Percentiles rank a stretch among this genome's conserved stretches.
Conservation (phyloP, 2,113 vertebrate species). For the Eurystomus gularis region DNA sequence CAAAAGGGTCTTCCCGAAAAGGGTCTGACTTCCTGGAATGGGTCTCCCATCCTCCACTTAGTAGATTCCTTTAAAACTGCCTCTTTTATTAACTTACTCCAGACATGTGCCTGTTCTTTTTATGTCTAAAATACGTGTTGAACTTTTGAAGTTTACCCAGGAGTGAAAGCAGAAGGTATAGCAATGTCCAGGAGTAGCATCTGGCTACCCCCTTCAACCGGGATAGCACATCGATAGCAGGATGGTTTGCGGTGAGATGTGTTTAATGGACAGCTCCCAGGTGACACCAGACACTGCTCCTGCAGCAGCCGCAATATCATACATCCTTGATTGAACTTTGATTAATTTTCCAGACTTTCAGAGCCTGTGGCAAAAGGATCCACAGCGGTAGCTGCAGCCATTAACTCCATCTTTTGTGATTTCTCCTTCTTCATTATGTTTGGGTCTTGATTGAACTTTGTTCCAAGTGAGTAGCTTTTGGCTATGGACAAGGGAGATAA, state of each 20-base stretch:
- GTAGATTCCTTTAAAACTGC: neutral
- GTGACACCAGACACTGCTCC: slow-evolving; percentile 43
- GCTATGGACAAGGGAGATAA: slow-evolving; percentile 51
- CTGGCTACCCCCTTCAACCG: neutral
- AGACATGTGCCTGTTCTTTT: slow-evolving; percentile 57
- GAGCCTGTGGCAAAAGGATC: slow-evolving; percentile 64
- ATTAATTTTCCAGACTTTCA: slow-evolving; percentile 67
- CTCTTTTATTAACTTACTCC: slow-evolving; percentile 42
- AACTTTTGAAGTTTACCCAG: slow-evolving; percentile 62
- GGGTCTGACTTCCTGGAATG: neutral
- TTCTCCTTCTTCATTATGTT: slow-evolving; percentile 70
- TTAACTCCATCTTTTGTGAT: slow-evolving; percentile 66
- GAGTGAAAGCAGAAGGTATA: slow-evolving; percentile 34
- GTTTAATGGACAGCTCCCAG: slow-evolving; percentile 68
- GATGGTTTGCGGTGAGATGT: slow-evolving; percentile 33
- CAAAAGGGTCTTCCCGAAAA: no score
- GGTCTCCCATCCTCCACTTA: neutral
- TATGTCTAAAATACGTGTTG: slow-evolving; percentile 52
- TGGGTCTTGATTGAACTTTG: slow-evolving; percentile 67
- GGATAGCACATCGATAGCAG: slow-evolving; percentile 41
- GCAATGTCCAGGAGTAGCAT: slow-evolving; percentile 49
- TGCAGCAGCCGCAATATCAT: slow-evolving; percentile 61
- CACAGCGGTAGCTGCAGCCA: slow-evolving; percentile 52
- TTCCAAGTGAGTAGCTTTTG: slow-evolving; percentile 70
- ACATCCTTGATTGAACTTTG: slow-evolving; percentile 61